phyloP scores from a whole-genome alignment of 2,888 invertebrate genomes.

The Listrodromus nycthemerus region DNA sequence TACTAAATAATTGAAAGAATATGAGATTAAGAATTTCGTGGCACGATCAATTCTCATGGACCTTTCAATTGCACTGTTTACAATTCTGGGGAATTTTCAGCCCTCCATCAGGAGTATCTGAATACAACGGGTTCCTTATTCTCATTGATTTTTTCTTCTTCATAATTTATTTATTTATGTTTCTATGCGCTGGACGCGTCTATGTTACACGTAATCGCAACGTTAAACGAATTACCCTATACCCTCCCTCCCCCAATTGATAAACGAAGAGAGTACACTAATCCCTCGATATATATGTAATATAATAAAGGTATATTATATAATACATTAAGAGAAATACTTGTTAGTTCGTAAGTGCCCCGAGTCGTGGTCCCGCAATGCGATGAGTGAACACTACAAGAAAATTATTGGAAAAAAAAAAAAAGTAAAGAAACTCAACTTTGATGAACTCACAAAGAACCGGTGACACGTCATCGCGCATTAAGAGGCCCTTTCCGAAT shows the following conservation, averaged over 20 bases:
- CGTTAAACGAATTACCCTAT: slow-evolving; percentile 74
- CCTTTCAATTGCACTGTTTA: slow-evolving; percentile 49
- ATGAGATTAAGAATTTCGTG: not conserved
- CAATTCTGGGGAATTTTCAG: slow-evolving; percentile 63
- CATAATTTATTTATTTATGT: slow-evolving; percentile 82
- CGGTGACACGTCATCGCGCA: slow-evolving; percentile 61
- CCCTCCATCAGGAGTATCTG: slow-evolving; percentile 71
- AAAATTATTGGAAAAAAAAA: slow-evolving; percentile 60
- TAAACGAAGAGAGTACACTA: slow-evolving; percentile 74
- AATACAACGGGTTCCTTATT: slow-evolving; percentile 75
- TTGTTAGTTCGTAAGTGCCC: slow-evolving; percentile 79
- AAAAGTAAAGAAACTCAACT: slow-evolving; percentile 65
- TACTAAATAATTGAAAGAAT: slow-evolving; percentile 51
- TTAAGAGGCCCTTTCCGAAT: slow-evolving; percentile 54
- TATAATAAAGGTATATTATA: slow-evolving; percentile 68
- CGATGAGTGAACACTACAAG: slow-evolving; percentile 69
- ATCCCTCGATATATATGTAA: slow-evolving; percentile 63
- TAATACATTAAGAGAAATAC: slow-evolving; percentile 76
- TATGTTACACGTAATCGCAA: slow-evolving; percentile 76
- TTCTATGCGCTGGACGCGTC: slow-evolving; percentile 83
- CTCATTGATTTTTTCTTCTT: slow-evolving; percentile 46
- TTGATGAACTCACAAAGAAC: slow-evolving; percentile 60
- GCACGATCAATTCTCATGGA: slow-evolving; percentile 38
- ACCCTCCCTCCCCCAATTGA: slow-evolving; percentile 67
- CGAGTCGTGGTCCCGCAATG: slow-evolving; percentile 80